Evolutionary conservation across 2,113 vertebrate species (phyloP).

Genomic region (Notechis scutatus): DNA sequence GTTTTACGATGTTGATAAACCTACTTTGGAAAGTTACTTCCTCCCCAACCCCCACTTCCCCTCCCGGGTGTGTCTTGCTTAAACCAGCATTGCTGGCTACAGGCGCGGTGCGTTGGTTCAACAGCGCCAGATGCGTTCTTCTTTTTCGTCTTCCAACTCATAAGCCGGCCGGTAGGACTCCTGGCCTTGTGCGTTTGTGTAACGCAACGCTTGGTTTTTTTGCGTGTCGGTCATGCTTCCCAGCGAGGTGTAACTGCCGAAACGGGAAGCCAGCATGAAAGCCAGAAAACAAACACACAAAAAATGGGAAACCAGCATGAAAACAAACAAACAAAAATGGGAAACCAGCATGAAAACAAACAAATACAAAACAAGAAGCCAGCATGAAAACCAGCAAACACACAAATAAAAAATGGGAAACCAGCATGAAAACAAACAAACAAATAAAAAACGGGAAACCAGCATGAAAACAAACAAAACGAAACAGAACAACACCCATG

Average conservation of each 20-base stretch:
- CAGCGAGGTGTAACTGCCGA: conserved; percentile 87
- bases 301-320: background rate
- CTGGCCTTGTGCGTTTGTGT: conserved; percentile 68
- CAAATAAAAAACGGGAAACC: no score
- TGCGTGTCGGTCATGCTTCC: conserved; percentile 87
- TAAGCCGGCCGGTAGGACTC: conserved; percentile 82
- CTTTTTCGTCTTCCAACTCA: conserved; percentile 84
- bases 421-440: no score
- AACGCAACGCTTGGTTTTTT: conserved; percentile 78
- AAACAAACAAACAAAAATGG: background rate
- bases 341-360: no score
- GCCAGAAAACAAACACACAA: no score
- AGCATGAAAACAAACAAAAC: no score
- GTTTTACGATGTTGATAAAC: background rate
- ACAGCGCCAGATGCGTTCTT: conserved; percentile 83
- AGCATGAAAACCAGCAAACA: no score
- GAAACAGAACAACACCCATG: no score
- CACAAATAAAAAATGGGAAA: no score
- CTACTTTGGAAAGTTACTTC: background rate
- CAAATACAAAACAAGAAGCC: no score
- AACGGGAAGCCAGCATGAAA: background rate
- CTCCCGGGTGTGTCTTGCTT: no score
- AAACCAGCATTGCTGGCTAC: background rate
- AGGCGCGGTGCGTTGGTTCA: conserved; percentile 50
- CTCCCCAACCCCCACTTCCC: no score